A percentile compares a stretch with the other conserved stretches of the same genome.
phyloP scores from a whole-genome alignment of 2,113 vertebrate genomes.

The Meles meles region DNA sequence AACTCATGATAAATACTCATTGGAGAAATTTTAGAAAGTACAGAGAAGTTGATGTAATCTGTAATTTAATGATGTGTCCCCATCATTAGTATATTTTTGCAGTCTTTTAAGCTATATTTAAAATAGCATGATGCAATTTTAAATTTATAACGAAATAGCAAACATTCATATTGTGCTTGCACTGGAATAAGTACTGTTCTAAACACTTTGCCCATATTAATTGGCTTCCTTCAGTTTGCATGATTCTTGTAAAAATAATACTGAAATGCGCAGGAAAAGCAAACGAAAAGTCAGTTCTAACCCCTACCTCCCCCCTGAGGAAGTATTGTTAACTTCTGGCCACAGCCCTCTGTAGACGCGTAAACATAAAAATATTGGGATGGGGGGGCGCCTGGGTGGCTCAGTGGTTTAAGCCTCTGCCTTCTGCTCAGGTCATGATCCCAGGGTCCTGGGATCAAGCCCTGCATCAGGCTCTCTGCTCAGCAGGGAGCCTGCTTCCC shows the following conservation, averaged over 20 bases:
- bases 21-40: conserved; percentile 2
- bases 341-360: neutral
- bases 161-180: neutral
- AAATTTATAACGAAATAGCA: neutral
- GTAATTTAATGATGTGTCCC: no score
- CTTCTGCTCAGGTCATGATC: no score
- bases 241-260: neutral
- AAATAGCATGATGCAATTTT: conserved; percentile 5
- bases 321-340: neutral
- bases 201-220: neutral
- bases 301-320: neutral
- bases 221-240: neutral
- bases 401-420: no score
- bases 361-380: neutral
- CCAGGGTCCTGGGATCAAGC: no score
- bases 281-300: neutral
- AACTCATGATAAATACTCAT: neutral
- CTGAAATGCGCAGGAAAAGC: neutral
- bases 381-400: no score
- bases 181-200: conserved; percentile 20
- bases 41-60: neutral
- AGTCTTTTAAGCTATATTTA: neutral
- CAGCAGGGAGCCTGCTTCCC: no score
- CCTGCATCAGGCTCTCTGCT: no score
- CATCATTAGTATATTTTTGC: neutral